Evolutionary conservation across 2,888 invertebrate species (phyloP), one percentile per base, ranked within the genome.

Genomic region (Monoplex corrugatus): DNA sequence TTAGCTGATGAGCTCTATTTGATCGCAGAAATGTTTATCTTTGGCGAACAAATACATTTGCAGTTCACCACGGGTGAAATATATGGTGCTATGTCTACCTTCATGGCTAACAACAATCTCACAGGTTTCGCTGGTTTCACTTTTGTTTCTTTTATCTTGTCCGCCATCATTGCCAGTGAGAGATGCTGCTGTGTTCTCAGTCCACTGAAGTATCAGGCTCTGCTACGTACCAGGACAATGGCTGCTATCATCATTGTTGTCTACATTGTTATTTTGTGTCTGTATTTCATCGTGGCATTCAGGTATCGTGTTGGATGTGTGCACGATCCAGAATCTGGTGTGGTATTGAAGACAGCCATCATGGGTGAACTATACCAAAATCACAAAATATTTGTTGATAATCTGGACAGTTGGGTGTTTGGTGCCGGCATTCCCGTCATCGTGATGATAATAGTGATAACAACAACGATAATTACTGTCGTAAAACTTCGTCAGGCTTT

Each of bases 171-270:
- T 32, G 40, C 80, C 10, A 43, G 19, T 16, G 83, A 83, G 44
- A 40, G 83, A 28, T 83, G 83, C 45, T 32, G 43, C 35, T 83
- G 83, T 28, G 45, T 83, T 28, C 8, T 83, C 83, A 45, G 1
- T 13, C 83, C 83, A 44, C 83, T 83, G 13, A 16, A 44, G 32
- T 83, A 44, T 38, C 83, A 83, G 40, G 44, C 83, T 44, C 83
- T 83, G 38, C 44, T 83, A 13, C 44, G 38, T 23, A 83, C 83
- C 0, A 83, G 83, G 40, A 83, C 83, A 10, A 83, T 45, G 44
- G 44, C 44, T 3, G 83, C 13, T 28, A 83, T 43, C 0, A 1
- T 83, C 44, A 5, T n/a, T 44, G 44, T 40, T 6, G 40, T 44
- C 35, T 23, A 28, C 32, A 16, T 83, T 3, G 32, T 83, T 6